phyloP scores from a whole-genome alignment of 2,797 vertebrate species.

The Uromys caudimaculatus region DNA sequence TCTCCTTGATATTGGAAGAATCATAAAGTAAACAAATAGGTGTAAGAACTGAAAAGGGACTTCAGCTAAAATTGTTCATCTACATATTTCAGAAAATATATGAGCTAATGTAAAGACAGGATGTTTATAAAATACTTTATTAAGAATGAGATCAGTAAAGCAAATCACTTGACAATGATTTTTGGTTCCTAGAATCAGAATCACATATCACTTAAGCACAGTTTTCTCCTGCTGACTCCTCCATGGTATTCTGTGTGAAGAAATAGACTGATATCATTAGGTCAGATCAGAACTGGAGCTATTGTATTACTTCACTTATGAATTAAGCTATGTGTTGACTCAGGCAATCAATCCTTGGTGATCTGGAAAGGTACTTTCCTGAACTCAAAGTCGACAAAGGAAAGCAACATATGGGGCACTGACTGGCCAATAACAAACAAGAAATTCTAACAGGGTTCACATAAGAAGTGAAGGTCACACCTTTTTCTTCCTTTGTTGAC shows the following conservation, averaged over 20 bases:
- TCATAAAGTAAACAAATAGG: constrained; percentile 6
- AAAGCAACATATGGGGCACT: constrained; percentile 48
- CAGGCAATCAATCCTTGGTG: neutral
- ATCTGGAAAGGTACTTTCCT: constrained; percentile 21
- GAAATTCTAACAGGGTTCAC: constrained; percentile 28
- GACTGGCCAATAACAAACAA: constrained; percentile 20
- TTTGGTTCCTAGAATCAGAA: constrained; percentile 26
- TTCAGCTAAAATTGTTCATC: constrained; percentile 41
- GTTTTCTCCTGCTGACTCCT: neutral
- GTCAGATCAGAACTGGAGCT: neutral
- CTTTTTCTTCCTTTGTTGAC: constrained; percentile 31
- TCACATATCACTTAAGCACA: constrained; percentile 1
- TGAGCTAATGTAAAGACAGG: neutral
- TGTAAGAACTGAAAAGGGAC: constrained; percentile 38
- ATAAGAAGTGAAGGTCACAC: constrained; percentile 31
- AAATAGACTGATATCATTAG: constrained; percentile 22
- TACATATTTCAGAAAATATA: constrained; percentile 21
- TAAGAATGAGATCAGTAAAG: constrained; percentile 25
- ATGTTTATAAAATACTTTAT: constrained; percentile 34
- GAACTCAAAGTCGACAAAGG: constrained; percentile 18
- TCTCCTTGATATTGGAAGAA: neutral
- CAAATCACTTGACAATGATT: constrained; percentile 47
- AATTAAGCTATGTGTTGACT: constrained; percentile 4
- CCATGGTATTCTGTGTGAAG: constrained; percentile 27
- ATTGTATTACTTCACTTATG: constrained; percentile 49